Percentiles rank a stretch among this genome's conserved stretches.
Conservation (phyloP, 2,113 vertebrate species). For the Todiramphus saurophagus region DNA sequence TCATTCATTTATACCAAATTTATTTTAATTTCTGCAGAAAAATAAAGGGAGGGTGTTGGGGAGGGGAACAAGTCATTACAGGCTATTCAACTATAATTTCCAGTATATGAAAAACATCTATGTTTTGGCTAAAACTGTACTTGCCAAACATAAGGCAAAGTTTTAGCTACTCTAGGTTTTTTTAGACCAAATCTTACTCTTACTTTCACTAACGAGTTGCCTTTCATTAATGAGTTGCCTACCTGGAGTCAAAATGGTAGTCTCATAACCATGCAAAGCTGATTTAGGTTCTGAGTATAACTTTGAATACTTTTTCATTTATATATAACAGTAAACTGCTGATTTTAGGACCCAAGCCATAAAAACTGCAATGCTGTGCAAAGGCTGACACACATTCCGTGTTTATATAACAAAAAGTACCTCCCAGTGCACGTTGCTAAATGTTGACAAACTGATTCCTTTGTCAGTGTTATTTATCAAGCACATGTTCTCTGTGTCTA, state of each 20-base stretch:
- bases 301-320: not conserved
- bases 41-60: not conserved
- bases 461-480: not conserved
- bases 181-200: not conserved
- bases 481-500: not conserved
- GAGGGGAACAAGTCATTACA: not conserved
- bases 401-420: not conserved
- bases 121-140: not conserved
- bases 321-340: not conserved
- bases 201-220: not conserved
- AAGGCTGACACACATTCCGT: not conserved
- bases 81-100: not conserved
- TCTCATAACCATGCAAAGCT: not conserved
- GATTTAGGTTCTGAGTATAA: not conserved
- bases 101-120: not conserved
- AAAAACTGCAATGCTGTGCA: not conserved
- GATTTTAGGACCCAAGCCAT: not conserved
- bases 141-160: not conserved
- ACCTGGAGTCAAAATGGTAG: not conserved
- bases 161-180: not conserved
- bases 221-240: not conserved
- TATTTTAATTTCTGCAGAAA: not conserved
- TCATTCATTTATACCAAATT: not conserved
- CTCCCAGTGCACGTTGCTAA: not conserved
- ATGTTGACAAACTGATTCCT: not conserved